phyloP scores from a whole-genome alignment of 2,113 vertebrate species.

The Centropus unirufus region DNA sequence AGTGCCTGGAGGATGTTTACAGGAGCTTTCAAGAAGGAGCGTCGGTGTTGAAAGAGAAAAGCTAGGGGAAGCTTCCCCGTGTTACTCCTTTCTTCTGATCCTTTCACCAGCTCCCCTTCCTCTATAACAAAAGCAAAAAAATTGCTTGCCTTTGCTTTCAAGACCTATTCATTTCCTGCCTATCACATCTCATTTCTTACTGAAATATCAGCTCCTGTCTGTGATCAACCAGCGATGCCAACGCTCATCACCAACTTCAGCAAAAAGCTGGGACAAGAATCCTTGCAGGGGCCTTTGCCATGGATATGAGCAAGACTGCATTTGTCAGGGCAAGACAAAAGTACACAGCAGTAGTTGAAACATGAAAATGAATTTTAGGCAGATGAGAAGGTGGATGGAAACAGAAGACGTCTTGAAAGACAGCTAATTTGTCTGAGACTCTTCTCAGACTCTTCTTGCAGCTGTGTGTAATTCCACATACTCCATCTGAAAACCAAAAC shows the following conservation, averaged over 20 bases:
- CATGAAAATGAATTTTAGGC: slow-evolving; percentile 32
- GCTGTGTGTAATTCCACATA: not conserved
- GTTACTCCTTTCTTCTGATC: not conserved
- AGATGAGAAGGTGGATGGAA: slow-evolving; percentile 31
- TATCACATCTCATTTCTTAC: slow-evolving; percentile 42
- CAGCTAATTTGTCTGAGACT: slow-evolving; percentile 11
- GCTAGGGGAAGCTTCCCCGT: not conserved
- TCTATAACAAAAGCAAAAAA: not conserved
- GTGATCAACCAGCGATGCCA: slow-evolving; percentile 54
- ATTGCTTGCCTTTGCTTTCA: slow-evolving; percentile 11
- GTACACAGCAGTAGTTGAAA: slow-evolving; percentile 3
- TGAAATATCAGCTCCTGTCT: slow-evolving; percentile 49
- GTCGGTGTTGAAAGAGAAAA: not conserved
- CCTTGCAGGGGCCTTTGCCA: slow-evolving; percentile 57
- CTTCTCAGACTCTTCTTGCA: slow-evolving; percentile 20
- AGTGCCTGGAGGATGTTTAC: not conserved
- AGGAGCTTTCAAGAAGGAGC: not conserved
- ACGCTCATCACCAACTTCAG: slow-evolving; percentile 53
- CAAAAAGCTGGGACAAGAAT: slow-evolving; percentile 63
- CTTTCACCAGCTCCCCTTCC: not conserved
- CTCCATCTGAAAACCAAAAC: not conserved
- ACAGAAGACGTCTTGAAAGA: slow-evolving; percentile 42
- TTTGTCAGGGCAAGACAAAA: slow-evolving; percentile 55
- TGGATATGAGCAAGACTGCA: slow-evolving; percentile 50
- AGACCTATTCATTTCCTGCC: slow-evolving; percentile 40